Evolutionary conservation across 1,140 invertebrate species (phyloP), one percentile per base, ranked within the genome.

Genomic region (Drosophila athabasca): DNA sequence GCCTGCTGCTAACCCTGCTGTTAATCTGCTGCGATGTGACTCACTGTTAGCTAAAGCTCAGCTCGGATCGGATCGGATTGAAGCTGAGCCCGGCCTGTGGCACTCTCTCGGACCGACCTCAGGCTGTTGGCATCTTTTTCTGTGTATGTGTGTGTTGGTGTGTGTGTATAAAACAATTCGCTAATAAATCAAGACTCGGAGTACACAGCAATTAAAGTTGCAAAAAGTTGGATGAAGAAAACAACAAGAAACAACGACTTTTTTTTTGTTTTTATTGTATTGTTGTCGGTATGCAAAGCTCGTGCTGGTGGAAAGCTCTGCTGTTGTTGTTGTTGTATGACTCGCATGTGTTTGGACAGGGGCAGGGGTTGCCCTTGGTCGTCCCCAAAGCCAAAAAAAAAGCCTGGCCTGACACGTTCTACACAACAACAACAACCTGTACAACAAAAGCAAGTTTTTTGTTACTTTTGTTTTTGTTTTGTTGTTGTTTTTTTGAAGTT

Each of bases 161-260:
- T 39, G 68, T 35, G 43, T 68, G 66, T 66, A 55, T 67, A 88
- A 88, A 83, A 88, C 83, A 88, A 88, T 88, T 88, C 84, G 75
- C 83, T 88, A 88, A 88, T 88, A 88, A 88, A 88, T 88, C 83
- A 88, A 88, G 51, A 44, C n/a, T 70, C 66, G 81, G 83, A 88
- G 84, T 88, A 88, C 83, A 88, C 83, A 88, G 84, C 83, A 88
- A 88, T 88, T 88, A 88, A 88, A 88, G 84, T 88, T 83, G 84
- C 84, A 88, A 88, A 73, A 76, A 87, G 75, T 69, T 68, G 67
- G 81, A 19, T 19, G 17, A 60, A 73, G 60, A 85, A 58, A 80
- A 80, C n/a, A 43, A 22, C 35, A 39, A 39, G 35, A 39, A 39
- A 39, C 35, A 39, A 73, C 74, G 82, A 81, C 74, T 87, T 13